phyloP scores from a whole-genome alignment of 2,113 vertebrate genomes.

The Zosterops japonicus region DNA sequence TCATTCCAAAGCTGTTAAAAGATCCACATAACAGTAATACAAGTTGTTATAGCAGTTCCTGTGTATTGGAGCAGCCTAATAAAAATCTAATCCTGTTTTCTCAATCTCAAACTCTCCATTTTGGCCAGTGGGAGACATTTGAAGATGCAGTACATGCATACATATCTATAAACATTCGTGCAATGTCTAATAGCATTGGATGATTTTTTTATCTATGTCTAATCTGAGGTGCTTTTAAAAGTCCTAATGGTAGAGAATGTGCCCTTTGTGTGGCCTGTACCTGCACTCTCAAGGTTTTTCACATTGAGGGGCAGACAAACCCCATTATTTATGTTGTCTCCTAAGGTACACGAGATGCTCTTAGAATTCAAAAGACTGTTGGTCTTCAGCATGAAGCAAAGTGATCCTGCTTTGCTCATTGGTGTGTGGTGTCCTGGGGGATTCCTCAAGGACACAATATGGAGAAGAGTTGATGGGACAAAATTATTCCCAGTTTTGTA shows the following conservation, averaged over 20 bases:
- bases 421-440: background rate
- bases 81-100: background rate
- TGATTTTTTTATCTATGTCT: background rate
- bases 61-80: background rate
- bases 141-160: background rate
- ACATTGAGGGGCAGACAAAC: background rate
- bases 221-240: background rate
- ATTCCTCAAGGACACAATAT: background rate
- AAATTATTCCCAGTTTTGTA: background rate
- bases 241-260: background rate
- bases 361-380: background rate
- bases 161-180: background rate
- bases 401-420: background rate
- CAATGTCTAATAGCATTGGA: background rate
- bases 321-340: background rate
- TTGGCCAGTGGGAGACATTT: background rate
- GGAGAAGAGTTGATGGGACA: background rate
- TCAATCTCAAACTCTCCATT: background rate
- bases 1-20: background rate
- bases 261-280: background rate
- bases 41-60: background rate
- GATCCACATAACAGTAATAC: background rate
- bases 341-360: background rate
- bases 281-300: background rate
- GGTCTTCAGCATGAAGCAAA: background rate